Evolutionary conservation across 2,113 vertebrate species (phyloP).

Genomic region (Nothocercus nigrocapillus): DNA sequence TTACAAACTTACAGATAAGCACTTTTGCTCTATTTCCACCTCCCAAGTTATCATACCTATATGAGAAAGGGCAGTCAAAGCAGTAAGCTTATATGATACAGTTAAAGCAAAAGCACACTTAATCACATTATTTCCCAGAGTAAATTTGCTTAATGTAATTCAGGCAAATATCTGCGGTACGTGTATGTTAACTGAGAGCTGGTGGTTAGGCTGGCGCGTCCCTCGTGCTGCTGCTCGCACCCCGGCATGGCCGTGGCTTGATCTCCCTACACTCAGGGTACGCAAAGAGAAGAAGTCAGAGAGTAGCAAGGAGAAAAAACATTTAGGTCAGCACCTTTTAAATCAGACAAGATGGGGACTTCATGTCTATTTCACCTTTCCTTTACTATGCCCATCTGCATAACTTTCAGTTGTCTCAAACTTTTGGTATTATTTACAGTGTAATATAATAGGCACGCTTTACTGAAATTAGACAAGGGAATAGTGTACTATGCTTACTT

Average conservation of each 20-base stretch:
- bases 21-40: neutral
- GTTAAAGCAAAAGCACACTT: neutral
- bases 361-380: neutral
- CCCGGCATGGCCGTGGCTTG: rapidly evolving
- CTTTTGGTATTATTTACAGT: neutral
- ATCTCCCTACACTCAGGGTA: neutral
- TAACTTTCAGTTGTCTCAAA: neutral
- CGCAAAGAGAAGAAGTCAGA: neutral
- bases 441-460: neutral
- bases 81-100: neutral
- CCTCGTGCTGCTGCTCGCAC: neutral
- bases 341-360: neutral
- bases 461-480: neutral
- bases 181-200: neutral
- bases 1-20: neutral
- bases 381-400: neutral
- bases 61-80: neutral
- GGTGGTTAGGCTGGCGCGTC: neutral
- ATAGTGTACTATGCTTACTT: neutral
- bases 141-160: neutral
- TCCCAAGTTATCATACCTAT: neutral
- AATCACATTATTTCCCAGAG: neutral
- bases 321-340: neutral
- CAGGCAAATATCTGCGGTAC: neutral
- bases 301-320: rapidly evolving